Percentiles rank a stretch among this genome's conserved stretches.
Conservation (phyloP, 1,140 invertebrate species). For the Hyles euphorbiae region DNA sequence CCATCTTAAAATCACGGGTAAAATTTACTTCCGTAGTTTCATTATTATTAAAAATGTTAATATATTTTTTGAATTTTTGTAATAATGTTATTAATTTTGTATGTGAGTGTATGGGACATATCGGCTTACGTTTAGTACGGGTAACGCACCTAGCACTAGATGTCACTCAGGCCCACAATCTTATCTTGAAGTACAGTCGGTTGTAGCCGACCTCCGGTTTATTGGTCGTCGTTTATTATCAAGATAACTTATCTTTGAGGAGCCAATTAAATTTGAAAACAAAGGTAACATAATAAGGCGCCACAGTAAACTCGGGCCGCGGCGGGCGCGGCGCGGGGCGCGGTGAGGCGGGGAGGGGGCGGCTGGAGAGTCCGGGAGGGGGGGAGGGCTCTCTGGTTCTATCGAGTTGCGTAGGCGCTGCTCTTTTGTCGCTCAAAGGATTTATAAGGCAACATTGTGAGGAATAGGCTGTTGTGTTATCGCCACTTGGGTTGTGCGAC, state of each 20-base stretch:
- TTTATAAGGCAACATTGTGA: slow-evolving; percentile 38
- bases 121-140: no score
- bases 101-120: no score
- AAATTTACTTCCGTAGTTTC: no score
- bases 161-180: slow-evolving; percentile 48
- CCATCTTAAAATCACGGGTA: no score
- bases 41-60: no score
- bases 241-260: slow-evolving; percentile 71
- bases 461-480: slow-evolving; percentile 41
- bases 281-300: slow-evolving; percentile 74
- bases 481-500: not conserved
- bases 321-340: slow-evolving; percentile 10
- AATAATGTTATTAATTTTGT: no score
- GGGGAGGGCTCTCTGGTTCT: no score
- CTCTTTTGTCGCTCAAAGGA: slow-evolving; percentile 56
- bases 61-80: no score
- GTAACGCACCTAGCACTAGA: slow-evolving; percentile 18
- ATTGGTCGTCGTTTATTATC: slow-evolving; percentile 73
- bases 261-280: slow-evolving; percentile 75
- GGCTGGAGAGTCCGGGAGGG: slow-evolving; percentile 21
- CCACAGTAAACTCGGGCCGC: slow-evolving; percentile 41
- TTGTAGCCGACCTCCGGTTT: slow-evolving; percentile 63
- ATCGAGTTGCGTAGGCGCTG: slow-evolving; percentile 52
- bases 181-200: slow-evolving; percentile 60
- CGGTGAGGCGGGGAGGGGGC: slow-evolving; percentile 26